A percentile compares a stretch with the other conserved stretches of the same genome.
phyloP scores from a whole-genome alignment of 1,140 invertebrate species.

The Chironomus striatipennis region DNA sequence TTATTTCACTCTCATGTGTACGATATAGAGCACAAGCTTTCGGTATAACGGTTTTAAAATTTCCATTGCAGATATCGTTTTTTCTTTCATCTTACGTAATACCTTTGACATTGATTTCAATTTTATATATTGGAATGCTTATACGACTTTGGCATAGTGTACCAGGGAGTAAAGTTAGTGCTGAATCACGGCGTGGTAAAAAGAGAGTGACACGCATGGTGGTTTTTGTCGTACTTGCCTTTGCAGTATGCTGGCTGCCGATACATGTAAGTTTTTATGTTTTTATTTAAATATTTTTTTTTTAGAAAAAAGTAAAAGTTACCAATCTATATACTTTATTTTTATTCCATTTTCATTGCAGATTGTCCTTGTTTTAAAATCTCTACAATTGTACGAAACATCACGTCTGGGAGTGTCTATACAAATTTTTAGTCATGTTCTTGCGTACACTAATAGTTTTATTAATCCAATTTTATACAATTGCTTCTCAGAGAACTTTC shows the following conservation, averaged over 20 bases:
- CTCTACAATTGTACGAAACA: slow-evolving; percentile 56
- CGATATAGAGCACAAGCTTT: neutral
- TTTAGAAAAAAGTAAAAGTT: too few relatives aligned
- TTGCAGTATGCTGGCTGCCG: slow-evolving; percentile 92
- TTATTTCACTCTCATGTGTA: neutral
- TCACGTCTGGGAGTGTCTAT: slow-evolving; percentile 49
- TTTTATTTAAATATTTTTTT: too few relatives aligned
- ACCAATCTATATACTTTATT: too few relatives aligned
- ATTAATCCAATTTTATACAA: slow-evolving; percentile 82
- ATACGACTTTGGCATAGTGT: slow-evolving; percentile 76
- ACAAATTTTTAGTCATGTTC: slow-evolving; percentile 75
- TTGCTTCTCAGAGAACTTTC: slow-evolving; percentile 39
- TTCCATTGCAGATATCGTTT: slow-evolving; percentile 57
- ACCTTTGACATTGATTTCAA: slow-evolving; percentile 73
- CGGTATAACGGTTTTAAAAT: neutral
- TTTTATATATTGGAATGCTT: slow-evolving; percentile 87
- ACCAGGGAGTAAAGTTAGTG: slow-evolving; percentile 60
- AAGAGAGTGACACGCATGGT: slow-evolving; percentile 89
- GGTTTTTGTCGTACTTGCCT: slow-evolving; percentile 86
- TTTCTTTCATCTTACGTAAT: slow-evolving; percentile 78
- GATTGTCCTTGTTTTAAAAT: slow-evolving; percentile 71
- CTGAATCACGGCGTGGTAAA: slow-evolving; percentile 61
- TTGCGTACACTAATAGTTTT: slow-evolving; percentile 91
- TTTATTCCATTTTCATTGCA: slow-evolving; percentile 47
- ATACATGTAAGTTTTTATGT: slow-evolving; percentile 79